Evolutionary conservation across 2,113 vertebrate species (phyloP).

Genomic region (Nicator chloris): DNA sequence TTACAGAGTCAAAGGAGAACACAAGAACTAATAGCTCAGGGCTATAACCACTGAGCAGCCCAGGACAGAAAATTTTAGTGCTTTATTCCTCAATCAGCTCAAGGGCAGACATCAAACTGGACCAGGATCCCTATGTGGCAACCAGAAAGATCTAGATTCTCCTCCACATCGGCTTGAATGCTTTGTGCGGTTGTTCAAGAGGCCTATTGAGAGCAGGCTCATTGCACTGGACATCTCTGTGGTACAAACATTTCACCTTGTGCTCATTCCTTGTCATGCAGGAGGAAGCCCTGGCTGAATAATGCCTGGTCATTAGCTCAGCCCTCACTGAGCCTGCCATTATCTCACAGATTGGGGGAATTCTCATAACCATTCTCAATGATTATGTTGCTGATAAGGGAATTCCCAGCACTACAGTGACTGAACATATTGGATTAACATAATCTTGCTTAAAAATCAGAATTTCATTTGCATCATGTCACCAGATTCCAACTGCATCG

Average conservation of each 20-base stretch:
- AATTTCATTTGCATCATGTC: neutral
- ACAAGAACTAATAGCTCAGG: neutral
- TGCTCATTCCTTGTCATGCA: neutral
- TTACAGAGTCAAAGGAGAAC: neutral
- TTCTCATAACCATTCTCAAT: neutral
- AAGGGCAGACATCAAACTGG: neutral
- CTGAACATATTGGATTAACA: neutral
- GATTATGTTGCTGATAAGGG: neutral
- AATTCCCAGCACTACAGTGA: neutral
- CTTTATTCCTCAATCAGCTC: neutral
- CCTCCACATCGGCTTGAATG: neutral
- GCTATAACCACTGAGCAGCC: neutral
- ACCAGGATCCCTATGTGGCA: neutral
- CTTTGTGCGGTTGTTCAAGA: neutral
- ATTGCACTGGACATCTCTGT: neutral
- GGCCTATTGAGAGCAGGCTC: neutral
- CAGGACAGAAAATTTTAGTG: neutral
- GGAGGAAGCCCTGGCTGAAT: neutral
- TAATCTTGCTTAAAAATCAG: neutral
- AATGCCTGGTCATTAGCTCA: neutral
- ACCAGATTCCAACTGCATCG: neutral
- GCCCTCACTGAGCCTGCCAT: neutral
- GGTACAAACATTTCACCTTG: neutral
- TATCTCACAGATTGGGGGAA: neutral
- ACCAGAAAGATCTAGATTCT: neutral